phyloP scores from a whole-genome alignment of 2,888 invertebrate species.

The Drosophila rubida region DNA sequence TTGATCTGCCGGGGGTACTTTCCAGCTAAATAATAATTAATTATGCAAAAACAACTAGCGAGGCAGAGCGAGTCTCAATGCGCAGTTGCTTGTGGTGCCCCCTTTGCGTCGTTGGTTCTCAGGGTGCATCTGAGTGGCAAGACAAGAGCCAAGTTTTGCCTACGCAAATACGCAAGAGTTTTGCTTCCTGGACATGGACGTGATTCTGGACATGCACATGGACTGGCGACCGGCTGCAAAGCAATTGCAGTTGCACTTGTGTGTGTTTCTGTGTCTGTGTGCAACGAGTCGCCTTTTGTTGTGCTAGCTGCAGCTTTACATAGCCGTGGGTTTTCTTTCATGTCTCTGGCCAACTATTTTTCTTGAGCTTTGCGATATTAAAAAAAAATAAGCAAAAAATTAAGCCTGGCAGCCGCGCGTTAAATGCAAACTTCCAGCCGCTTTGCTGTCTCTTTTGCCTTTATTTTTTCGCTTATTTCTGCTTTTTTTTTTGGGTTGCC shows the following conservation, averaged over 20 bases:
- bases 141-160: constrained; percentile 78
- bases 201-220: constrained; percentile 31
- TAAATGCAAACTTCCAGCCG: constrained; percentile 79
- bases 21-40: constrained; percentile 78
- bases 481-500: constrained; percentile 40
- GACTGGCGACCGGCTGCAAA: constrained; percentile 35
- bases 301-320: constrained; percentile 50
- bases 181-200: constrained; percentile 70
- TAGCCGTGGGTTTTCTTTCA: constrained; percentile 75
- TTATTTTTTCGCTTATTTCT: not conserved
- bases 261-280: constrained; percentile 33
- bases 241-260: constrained; percentile 30
- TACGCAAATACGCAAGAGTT: constrained; percentile 77
- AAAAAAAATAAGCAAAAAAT: constrained; percentile 73
- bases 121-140: constrained; percentile 27
- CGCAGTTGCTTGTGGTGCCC: not conserved
- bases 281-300: constrained; percentile 53
- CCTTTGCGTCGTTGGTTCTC: not conserved
- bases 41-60: constrained; percentile 63
- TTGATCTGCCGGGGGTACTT: constrained; percentile 65
- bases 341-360: constrained; percentile 48
- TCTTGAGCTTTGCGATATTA: constrained; percentile 64
- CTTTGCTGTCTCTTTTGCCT: constrained; percentile 46
- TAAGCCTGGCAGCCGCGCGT: constrained; percentile 82
- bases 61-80: constrained; percentile 43